Evolutionary conservation across 2,797 vertebrate genomes (phyloP).

Genomic region (Muscicapa comitata): DNA sequence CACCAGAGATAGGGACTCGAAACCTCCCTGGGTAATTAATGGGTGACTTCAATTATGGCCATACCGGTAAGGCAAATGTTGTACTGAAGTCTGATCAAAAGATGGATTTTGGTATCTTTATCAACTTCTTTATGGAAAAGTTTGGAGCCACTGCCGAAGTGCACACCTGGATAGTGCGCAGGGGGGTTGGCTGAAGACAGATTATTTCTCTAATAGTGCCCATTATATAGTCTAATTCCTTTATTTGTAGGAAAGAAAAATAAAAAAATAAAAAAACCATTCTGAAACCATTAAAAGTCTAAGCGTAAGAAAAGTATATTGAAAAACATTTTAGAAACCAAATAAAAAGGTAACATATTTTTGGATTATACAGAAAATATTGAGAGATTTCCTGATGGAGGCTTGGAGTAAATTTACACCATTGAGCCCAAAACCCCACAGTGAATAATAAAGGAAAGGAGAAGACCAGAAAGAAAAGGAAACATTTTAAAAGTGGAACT

Average conservation of each 20-base stretch:
- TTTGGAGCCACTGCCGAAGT: background rate
- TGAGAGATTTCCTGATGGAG: background rate
- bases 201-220: background rate
- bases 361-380: background rate
- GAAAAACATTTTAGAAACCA: background rate
- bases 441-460: background rate
- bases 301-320: background rate
- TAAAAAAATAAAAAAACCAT: background rate
- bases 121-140: background rate
- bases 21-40: background rate
- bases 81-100: background rate
- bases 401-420: background rate
- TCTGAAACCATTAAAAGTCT: background rate
- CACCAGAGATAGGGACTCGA: background rate
- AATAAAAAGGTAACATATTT: background rate
- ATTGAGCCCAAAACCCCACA: background rate
- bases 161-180: background rate
- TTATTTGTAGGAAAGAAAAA: background rate
- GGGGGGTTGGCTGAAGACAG: background rate
- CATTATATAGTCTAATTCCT: background rate
- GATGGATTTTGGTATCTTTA: background rate
- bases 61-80: background rate
- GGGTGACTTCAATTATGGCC: background rate
- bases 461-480: background rate
- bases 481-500: background rate